Evolutionary conservation across 1,140 invertebrate species (phyloP).

Genomic region (Saccostrea echinata): DNA sequence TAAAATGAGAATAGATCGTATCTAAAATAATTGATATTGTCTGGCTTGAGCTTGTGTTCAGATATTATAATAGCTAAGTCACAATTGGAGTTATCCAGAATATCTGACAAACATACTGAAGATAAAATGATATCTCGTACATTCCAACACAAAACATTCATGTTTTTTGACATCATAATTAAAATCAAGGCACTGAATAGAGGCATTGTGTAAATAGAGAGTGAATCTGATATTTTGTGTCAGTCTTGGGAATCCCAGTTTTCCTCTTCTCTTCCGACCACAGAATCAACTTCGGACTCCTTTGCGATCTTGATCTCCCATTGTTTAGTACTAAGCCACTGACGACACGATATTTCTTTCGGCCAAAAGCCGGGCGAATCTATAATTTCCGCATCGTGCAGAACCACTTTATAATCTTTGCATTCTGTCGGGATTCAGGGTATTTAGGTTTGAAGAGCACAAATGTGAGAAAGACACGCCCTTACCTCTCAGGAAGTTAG

Average conservation of each 20-base stretch:
- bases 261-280: background rate
- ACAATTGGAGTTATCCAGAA: too few species aligned
- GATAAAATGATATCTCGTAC: slow-evolving; percentile 37
- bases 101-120: background rate
- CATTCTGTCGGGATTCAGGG: background rate
- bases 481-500: slow-evolving; percentile 26
- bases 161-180: background rate
- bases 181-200: background rate
- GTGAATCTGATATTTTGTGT: background rate
- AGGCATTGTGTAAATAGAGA: background rate
- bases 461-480: slow-evolving; percentile 13
- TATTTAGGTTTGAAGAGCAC: slow-evolving; percentile 37
- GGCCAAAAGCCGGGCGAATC: slow-evolving; percentile 39
- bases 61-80: too few species aligned
- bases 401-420: slow-evolving; percentile 26
- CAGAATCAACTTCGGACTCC: background rate
- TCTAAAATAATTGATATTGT: background rate
- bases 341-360: background rate
- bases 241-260: background rate
- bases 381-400: background rate
- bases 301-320: background rate
- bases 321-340: background rate
- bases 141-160: slow-evolving; percentile 43
- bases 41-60: slow-evolving; percentile 29
- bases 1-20: too few species aligned